Evolutionary conservation across 2,888 invertebrate genomes (phyloP).

Genomic region (Cepaea hortensis): DNA sequence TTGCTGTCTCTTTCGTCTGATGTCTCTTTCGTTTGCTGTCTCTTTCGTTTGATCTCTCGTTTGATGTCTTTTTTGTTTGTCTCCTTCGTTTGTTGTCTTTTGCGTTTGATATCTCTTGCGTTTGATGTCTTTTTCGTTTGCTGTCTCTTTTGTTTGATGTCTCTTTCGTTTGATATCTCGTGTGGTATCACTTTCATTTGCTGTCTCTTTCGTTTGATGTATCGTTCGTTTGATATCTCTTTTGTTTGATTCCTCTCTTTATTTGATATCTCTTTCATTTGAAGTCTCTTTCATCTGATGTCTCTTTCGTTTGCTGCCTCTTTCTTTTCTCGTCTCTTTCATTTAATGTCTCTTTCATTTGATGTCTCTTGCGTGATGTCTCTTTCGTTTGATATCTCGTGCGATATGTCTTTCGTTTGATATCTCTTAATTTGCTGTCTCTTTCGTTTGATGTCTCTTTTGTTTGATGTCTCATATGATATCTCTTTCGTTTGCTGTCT

Average conservation of each 20-base stretch:
- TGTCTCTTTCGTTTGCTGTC: not conserved
- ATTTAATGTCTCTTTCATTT: not conserved
- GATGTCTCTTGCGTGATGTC: not conserved
- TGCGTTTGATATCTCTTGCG: not conserved
- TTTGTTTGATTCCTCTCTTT: not conserved
- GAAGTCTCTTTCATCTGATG: not conserved
- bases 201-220: not conserved
- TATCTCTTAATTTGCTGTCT: not conserved
- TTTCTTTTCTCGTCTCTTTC: not conserved
- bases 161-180: not conserved
- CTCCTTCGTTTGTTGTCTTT: not conserved
- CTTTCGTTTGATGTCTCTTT: not conserved
- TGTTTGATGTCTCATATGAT: not conserved
- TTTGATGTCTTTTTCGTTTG: not conserved
- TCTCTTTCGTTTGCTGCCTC: not conserved
- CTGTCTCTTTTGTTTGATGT: not conserved
- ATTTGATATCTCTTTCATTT: not conserved
- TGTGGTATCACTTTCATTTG: not conserved
- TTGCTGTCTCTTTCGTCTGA: constrained; percentile 17
- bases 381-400: not conserved
- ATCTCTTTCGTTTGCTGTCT: not conserved
- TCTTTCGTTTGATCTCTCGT: not conserved
- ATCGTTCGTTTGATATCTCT: not conserved
- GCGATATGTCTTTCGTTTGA: not conserved
- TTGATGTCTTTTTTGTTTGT: not conserved